A percentile compares a stretch with the other conserved stretches of the same genome.
Conservation (phyloP, 2,888 invertebrate genomes). For the Ptycholaimellus sp. region DNA sequence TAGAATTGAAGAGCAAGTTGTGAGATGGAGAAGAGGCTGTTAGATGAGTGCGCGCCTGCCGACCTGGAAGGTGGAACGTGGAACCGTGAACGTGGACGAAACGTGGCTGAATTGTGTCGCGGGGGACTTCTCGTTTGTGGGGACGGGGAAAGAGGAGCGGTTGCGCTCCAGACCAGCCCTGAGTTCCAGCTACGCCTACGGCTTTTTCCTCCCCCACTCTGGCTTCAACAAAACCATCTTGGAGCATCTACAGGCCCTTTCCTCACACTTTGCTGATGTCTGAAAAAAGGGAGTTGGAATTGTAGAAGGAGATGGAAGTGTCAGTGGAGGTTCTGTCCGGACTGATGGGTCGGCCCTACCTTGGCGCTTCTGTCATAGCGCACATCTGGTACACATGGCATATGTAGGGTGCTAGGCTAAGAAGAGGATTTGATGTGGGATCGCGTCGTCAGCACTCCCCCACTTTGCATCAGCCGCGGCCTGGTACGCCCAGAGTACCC, state of each 20-base stretch:
- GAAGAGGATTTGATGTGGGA: too few species aligned
- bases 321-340: constrained; percentile 41
- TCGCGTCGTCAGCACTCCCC: constrained; percentile 41
- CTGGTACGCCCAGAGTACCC: constrained; percentile 39
- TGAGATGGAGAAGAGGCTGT: constrained; percentile 39
- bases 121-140: constrained; percentile 32
- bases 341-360: constrained; percentile 41
- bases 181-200: constrained; percentile 44
- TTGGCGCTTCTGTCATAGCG: constrained; percentile 40
- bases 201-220: constrained; percentile 40
- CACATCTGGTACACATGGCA: constrained; percentile 36
- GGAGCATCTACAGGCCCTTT: constrained; percentile 42
- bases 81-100: too few species aligned
- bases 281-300: too few species aligned
- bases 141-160: constrained; percentile 41
- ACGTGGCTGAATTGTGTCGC: too few species aligned
- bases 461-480: constrained; percentile 21
- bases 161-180: constrained; percentile 40
- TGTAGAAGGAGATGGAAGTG: constrained; percentile 42
- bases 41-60: constrained; percentile 31
- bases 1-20: too few species aligned
- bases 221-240: constrained; percentile 43
- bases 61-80: constrained; percentile 13
- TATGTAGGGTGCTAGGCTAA: too few species aligned
- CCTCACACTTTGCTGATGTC: too few species aligned